A percentile compares a stretch with the other conserved stretches of the same genome.
Evolutionary conservation across 2,797 vertebrate species (phyloP).

Genomic region (Sebastes jordani): DNA sequence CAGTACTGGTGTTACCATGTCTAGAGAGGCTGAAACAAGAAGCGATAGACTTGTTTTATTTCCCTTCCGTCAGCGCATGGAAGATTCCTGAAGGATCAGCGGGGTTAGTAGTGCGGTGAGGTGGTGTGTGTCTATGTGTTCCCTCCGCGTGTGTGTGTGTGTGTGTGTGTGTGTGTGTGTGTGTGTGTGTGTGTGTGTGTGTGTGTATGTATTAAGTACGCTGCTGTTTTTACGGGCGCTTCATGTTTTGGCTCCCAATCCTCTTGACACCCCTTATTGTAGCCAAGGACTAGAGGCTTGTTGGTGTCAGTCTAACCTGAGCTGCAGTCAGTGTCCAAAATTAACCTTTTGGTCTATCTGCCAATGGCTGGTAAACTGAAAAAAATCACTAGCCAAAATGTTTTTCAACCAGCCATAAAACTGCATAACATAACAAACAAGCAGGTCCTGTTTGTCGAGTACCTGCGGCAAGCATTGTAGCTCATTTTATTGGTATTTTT

Average conservation of each 20-base stretch:
- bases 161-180: not conserved
- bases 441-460: not conserved
- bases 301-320: not conserved
- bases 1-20: conserved; percentile 26
- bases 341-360: not conserved
- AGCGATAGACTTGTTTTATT: conserved; percentile 53
- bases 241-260: conserved; percentile 3
- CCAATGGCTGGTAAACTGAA: not conserved
- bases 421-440: not conserved
- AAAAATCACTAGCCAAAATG: not conserved
- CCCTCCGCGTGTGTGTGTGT: not conserved
- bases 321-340: not conserved
- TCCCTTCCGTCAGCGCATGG: conserved; percentile 28
- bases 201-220: not conserved
- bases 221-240: conserved; percentile 10
- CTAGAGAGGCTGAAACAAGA: conserved; percentile 52
- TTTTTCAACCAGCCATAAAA: not conserved
- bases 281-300: not conserved
- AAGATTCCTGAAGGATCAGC: conserved; percentile 54
- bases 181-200: not conserved
- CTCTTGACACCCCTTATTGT: not conserved
- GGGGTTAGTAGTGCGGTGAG: conserved; percentile 34
- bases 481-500: not conserved
- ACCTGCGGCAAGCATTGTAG: not conserved
- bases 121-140: conserved; percentile 17